Evolutionary conservation across 2,888 invertebrate genomes (phyloP).

Genomic region (Caenorhabditis sinica): DNA sequence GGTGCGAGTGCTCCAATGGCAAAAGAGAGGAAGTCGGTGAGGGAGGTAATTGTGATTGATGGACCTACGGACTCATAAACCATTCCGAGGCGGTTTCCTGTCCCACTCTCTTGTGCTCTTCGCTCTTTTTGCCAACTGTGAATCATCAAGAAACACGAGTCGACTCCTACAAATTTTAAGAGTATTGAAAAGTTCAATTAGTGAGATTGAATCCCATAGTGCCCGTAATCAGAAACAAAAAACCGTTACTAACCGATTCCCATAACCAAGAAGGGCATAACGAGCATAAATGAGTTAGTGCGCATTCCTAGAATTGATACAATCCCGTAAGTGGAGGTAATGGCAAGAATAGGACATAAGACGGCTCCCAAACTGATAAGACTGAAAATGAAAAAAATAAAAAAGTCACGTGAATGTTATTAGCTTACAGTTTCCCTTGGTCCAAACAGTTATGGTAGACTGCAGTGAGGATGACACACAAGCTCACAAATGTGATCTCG

Average conservation of each 20-base stretch:
- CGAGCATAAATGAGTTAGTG: slow-evolving; percentile 82
- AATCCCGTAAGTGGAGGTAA: slow-evolving; percentile 81
- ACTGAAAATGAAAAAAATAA: slow-evolving; percentile 36
- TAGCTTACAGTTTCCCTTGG: slow-evolving; percentile 72
- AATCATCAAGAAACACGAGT: slow-evolving; percentile 81
- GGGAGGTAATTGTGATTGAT: slow-evolving; percentile 82
- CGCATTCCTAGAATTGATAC: slow-evolving; percentile 76
- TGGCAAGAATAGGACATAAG: slow-evolving; percentile 81
- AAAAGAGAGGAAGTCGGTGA: slow-evolving; percentile 83
- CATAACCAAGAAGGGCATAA: slow-evolving; percentile 83
- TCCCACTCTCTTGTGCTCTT: slow-evolving; percentile 70
- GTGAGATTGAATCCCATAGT: background rate
- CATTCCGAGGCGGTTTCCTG: slow-evolving; percentile 72
- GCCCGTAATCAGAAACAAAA: background rate
- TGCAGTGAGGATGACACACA: slow-evolving; percentile 77
- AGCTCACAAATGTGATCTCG: slow-evolving; percentile 79
- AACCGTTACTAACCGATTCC: slow-evolving; percentile 78
- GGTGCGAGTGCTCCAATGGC: slow-evolving; percentile 83
- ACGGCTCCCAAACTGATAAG: slow-evolving; percentile 75
- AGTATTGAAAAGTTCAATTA: background rate
- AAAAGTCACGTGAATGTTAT: background rate
- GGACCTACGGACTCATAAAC: slow-evolving; percentile 83
- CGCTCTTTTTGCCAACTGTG: slow-evolving; percentile 81
- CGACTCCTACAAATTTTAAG: slow-evolving; percentile 73
- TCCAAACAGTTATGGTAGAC: slow-evolving; percentile 78